Base-by-base conservation (phyloP, 2,888 invertebrate species). In the Galerucella calmariensis region DNA sequence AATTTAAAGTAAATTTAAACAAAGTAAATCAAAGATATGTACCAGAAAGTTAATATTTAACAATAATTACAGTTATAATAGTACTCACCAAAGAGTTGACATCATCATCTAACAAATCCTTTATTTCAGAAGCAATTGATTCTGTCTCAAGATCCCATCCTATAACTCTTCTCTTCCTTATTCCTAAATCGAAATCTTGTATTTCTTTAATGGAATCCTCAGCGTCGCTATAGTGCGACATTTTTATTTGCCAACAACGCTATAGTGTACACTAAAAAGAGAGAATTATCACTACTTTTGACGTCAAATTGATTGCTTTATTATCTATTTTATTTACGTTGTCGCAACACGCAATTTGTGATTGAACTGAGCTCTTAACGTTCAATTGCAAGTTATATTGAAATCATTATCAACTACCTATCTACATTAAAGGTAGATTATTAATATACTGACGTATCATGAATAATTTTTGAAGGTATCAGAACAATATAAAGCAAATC, bases 91-190 rank as follows among this genome's bases (percentile, higher is more conserved):
- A 81, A 53, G 87, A 87, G 76, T 86, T 86, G 67, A 87, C 88
- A 84, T 89, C 88, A 41, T 84, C 84, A 58, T 89, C 88, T 24
- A 89, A 80, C 41, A 89, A 78, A 80, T 89, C 88, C 82, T 89
- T 88, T 62, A 89, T 88, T 81, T 89, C 88, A 11, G 88, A 88
- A 27, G 87, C 83, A 44, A 88, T 87, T 10, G 87, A 88, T 75
- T 87, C 87, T 27, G 80, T 84, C 65, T 88, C 88, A 4, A 86
- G 86, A 76, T 88, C 88, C 88, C 88, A 88, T 20, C 85, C 78
- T 76, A 84, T 85, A 27, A 88, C 77, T 77, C 84, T 85, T 62
- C 88, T 79, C 78, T 86, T 87, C 58, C 87, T 79, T 16, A 87
- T 75, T n/a, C 83, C 83, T 5, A 82, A 80, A 59, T 83, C 82